phyloP scores from a whole-genome alignment of 1,140 invertebrate species.

The Drosophila kepulauana region DNA sequence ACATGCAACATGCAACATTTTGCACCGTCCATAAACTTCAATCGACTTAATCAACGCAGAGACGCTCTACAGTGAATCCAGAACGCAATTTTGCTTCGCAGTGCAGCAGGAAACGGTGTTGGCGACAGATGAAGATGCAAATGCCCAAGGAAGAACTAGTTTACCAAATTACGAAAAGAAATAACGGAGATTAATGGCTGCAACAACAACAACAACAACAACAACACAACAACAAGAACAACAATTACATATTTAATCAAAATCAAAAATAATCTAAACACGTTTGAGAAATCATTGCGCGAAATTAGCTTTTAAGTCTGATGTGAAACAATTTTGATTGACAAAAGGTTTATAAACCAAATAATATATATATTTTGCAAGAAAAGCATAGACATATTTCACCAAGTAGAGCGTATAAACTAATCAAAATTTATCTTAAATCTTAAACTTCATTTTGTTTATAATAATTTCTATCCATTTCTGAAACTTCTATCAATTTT shows the following conservation, averaged over 20 bases:
- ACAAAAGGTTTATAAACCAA: conserved; percentile 40
- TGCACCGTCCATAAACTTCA: conserved; percentile 54
- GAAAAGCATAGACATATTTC: conserved; percentile 13
- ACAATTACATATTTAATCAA: conserved; percentile 69
- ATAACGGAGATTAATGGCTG: conserved; percentile 32
- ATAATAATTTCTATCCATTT: neutral
- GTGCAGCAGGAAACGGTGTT: conserved; percentile 57
- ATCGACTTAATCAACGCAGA: conserved; percentile 40
- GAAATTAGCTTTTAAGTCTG: conserved; percentile 62
- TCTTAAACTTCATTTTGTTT: neutral
- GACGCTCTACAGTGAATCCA: conserved; percentile 76
- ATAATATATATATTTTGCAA: conserved; percentile 34
- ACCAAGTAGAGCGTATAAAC: conserved; percentile 21
- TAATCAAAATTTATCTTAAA: conserved; percentile 38
- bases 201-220: conserved; percentile 32
- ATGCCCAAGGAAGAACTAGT: conserved; percentile 20
- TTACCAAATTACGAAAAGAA: conserved; percentile 57
- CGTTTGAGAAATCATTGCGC: conserved; percentile 34
- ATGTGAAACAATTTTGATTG: conserved; percentile 39
- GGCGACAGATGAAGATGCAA: conserved; percentile 53
- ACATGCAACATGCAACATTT: conserved; percentile 76
- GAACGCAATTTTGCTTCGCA: conserved; percentile 54
- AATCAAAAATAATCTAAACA: conserved; percentile 61
- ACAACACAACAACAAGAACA: conserved; percentile 36
- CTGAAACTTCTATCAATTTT: neutral